These are phyloP conservation scores for Geophilus truncorum DNA, from an alignment of 2,888 invertebrate species.

Conservation along the genomic window DNA sequence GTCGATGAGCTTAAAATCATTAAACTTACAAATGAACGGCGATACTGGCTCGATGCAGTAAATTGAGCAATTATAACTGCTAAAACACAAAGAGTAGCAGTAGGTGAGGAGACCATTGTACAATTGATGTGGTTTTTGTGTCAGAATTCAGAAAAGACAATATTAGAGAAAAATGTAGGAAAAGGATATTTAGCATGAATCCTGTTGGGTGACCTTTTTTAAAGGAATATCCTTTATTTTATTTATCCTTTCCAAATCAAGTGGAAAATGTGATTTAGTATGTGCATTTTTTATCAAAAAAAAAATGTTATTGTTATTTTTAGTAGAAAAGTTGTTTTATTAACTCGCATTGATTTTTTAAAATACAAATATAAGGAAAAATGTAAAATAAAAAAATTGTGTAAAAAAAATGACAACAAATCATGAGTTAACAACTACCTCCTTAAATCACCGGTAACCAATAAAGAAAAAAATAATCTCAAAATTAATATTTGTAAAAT, in stretches of 20 bases:
- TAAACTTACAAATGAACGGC: not conserved
- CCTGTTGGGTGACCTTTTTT: not conserved
- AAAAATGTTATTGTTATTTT: not conserved
- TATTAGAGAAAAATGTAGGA: not conserved
- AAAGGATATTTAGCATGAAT: conserved; percentile 18
- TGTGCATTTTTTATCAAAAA: not conserved
- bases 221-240: not conserved
- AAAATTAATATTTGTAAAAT: not conserved
- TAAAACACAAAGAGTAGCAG: not conserved
- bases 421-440: not conserved
- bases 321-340: not conserved
- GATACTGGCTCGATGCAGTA: not conserved
- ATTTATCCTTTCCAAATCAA: not conserved
- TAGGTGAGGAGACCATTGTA: not conserved
- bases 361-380: not conserved
- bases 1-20: too few relatives aligned
- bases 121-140: not conserved
- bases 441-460: not conserved
- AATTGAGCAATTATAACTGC: not conserved
- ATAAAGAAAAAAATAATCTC: not conserved
- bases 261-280: not conserved
- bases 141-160: not conserved
- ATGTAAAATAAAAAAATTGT: not conserved
- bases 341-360: not conserved
- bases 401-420: not conserved